Base-by-base conservation (phyloP, 2,113 vertebrate genomes). In the Grantiella picta region DNA sequence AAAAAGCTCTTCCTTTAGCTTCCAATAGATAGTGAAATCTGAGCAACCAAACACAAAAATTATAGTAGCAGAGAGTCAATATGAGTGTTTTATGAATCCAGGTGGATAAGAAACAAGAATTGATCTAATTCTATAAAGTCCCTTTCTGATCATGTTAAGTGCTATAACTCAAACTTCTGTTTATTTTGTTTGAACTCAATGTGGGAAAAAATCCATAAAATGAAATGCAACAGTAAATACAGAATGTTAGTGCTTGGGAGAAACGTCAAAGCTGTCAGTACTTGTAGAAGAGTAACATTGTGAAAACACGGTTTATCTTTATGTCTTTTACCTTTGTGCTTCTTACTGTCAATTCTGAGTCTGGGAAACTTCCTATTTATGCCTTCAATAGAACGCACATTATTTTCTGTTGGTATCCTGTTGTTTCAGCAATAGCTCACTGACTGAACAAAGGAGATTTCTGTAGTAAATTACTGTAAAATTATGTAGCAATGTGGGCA, bases 171-270 rank as follows among this genome's bases (percentile, higher is more conserved):
- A 90, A 92, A 70, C 31, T 64, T 68, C 52, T 82, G n/a, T 82
- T 94, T 71, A 70, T 95, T 89, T 59, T 85, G 29, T 77, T 95
- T 87, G 73, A 95, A 83, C 64, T 42, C 44, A 57, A 29, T 2
- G 4, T 85, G 79, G n/a, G 50, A 44, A 52, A 42, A 94, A 96
- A 94, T 93, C 88, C 85, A 84, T 95, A 92, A 92, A 89, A 61
- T 53, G 66, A 94, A 97, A 93, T 47, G 53, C 68, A 82, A 75
- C 35, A 47, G 87, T 94, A 92, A 95, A 90, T 92, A 93, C 79
- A 91, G 50, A 53, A 64, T 0, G 4, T 57, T 57, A 49, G 33
- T 59, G 3, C 64, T 87, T 57, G 80, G 66, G 69, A 64, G 68
- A 65, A 87, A 70, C 53, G 82, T 69, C 77, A 23, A 24, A 89